Evolutionary conservation across 2,888 invertebrate species (phyloP), one percentile per base, ranked within the genome.

Genomic region (Eristalis tenax): DNA sequence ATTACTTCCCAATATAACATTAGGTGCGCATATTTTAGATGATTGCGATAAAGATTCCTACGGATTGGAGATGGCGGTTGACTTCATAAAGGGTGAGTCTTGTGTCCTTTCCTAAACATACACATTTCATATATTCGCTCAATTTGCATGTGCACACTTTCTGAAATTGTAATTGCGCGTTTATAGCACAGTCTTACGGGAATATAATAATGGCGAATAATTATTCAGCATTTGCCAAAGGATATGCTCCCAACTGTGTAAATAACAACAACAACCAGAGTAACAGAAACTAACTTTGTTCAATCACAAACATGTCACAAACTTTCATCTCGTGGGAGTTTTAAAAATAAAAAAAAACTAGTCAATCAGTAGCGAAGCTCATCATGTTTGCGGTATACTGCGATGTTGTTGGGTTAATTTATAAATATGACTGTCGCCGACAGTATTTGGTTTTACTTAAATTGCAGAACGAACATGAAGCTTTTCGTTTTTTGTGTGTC

Each of bases 21-120:
- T 98, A 68, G 98, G 98, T 18, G 97, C 97, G 0, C 96, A 97
- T 90, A 96, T 98, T 86, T 95, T 98, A 65, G 98, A 98, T 92
- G 98, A 98, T 93, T 98, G 98, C 92, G 98, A 98, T 93, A 96
- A 97, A 93, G 98, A 98, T 92, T 97, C 98, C 6, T 97, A 97
- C 91, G 98, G 98, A 0, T 94, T 98, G 71, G 98, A 98, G 93
- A 97, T 98, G 96, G 97, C 98, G 1, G 96, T 98, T 63, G 98
- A 98, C 93, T 98, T 98, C 92, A 98, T 98, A 89, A 97, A 97
- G 95, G 98, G 98, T 97, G 93, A 93, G 94, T 89, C 1, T 69
- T 65, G 35, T 38, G 3, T 82, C 5, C 6, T 8, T 8, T n/a
- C 18, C 18, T 50, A 18, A 43, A 43, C 43, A 43, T 1, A 32